These are phyloP conservation scores for Colostygia pectinataria DNA, from an alignment of 2,888 invertebrate species.

Conservation along the genomic window DNA sequence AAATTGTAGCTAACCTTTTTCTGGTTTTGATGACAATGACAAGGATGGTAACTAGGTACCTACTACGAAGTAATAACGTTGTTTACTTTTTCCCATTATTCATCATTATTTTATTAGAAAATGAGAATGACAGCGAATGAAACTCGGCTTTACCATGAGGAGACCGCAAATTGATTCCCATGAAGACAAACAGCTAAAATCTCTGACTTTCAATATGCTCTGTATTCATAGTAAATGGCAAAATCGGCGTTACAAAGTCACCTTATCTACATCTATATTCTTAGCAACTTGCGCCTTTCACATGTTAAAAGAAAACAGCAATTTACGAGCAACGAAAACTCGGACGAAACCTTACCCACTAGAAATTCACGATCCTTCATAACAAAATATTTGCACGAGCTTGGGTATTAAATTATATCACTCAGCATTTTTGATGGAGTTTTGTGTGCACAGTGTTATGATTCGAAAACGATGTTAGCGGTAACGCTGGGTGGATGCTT, in stretches of 20 bases:
- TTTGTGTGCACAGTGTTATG: conserved; percentile 23
- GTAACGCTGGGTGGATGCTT: background rate
- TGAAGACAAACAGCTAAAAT: background rate
- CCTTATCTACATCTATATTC: conserved; percentile 7
- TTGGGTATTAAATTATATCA: conserved; percentile 27
- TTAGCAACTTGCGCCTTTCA: conserved; percentile 5
- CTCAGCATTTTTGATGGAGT: conserved; percentile 27
- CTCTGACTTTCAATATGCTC: background rate
- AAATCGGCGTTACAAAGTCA: background rate
- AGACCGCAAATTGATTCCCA: too few relatives aligned
- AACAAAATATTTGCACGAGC: conserved; percentile 22
- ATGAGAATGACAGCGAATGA: background rate
- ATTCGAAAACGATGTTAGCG: conserved; percentile 26
- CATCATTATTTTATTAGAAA: too few relatives aligned
- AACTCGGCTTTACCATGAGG: too few relatives aligned
- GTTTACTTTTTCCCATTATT: too few relatives aligned
- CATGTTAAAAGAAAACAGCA: conserved; percentile 23
- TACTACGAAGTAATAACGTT: background rate
- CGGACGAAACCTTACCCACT: conserved; percentile 16
- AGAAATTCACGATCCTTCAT: conserved; percentile 23
- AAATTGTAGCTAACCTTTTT: conserved; percentile 6
- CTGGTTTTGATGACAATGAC: background rate
- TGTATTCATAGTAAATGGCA: background rate
- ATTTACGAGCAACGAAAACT: conserved; percentile 24
- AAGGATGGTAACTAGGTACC: background rate